phyloP scores from a whole-genome alignment of 1,140 invertebrate genomes.

The Meloidogyne exigua region DNA sequence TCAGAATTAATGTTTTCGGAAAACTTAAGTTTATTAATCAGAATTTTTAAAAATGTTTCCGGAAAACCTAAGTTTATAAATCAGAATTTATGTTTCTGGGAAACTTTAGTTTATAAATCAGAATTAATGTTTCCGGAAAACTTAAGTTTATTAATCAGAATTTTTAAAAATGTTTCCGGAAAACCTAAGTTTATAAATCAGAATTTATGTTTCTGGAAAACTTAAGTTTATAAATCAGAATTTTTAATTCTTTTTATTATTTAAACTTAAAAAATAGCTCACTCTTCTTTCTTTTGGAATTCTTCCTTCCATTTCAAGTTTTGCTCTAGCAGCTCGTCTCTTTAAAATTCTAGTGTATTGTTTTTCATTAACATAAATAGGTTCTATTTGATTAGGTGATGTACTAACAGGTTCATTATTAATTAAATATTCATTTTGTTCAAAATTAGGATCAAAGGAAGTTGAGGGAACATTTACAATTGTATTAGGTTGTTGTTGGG shows the following conservation, averaged over 20 bases:
- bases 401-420: conserved; percentile 1
- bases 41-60: too few species aligned
- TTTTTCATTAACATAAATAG: conserved; percentile 96
- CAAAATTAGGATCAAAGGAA: background rate
- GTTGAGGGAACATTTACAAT: background rate
- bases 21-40: too few species aligned
- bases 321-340: conserved; percentile 81
- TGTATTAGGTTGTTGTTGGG: background rate
- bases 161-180: background rate
- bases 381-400: conserved; percentile 75
- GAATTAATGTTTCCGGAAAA: too few species aligned
- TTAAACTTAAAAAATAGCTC: conserved; percentile 54
- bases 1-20: too few species aligned
- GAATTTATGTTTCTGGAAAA: background rate
- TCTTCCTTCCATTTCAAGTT: conserved; percentile 84
- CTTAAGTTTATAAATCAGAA: background rate
- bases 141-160: too few species aligned
- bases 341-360: conserved; percentile 88
- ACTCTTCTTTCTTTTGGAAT: conserved; percentile 92
- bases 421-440: conserved; percentile 5
- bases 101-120: too few species aligned
- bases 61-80: too few species aligned
- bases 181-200: background rate
- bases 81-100: too few species aligned
- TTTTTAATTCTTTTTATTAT: too few species aligned